Percentiles rank a stretch among this genome's conserved stretches.
Conservation (phyloP, 2,888 invertebrate genomes). For the Agrilus mali region DNA sequence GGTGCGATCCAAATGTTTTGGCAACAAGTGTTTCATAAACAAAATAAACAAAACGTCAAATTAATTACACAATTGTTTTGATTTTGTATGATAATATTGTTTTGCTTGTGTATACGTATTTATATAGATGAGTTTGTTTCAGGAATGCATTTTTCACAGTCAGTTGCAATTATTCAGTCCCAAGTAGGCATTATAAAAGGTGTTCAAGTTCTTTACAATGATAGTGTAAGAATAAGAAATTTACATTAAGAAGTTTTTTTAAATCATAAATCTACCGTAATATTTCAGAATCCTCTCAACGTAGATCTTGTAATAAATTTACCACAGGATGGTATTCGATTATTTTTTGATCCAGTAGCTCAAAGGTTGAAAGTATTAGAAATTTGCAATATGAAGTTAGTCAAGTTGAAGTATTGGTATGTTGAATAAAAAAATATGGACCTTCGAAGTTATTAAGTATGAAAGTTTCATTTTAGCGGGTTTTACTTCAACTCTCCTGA, state of each 20-base stretch:
- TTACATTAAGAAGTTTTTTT: neutral
- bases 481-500: conserved; percentile 85
- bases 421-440: conserved; percentile 22
- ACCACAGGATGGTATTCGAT: conserved; percentile 89
- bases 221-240: conserved; percentile 53
- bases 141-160: conserved; percentile 99
- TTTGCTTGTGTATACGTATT: no score
- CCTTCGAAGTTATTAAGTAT: conserved; percentile 1
- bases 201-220: conserved; percentile 93
- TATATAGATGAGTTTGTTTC: conserved; percentile 26
- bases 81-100: no score
- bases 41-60: no score
- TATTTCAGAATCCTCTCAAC: conserved; percentile 79
- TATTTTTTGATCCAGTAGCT: conserved; percentile 90
- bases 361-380: conserved; percentile 96
- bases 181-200: conserved; percentile 92
- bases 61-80: no score
- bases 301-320: conserved; percentile 94
- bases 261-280: conserved; percentile 3
- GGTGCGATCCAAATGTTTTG: no score
- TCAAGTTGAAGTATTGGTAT: conserved; percentile 94
- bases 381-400: conserved; percentile 93
- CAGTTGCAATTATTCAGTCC: conserved; percentile 90
- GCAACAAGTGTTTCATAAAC: no score
- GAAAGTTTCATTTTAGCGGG: conserved; percentile 41